phyloP scores from a whole-genome alignment of 2,888 invertebrate genomes.

The Diadegma fenestrale region DNA sequence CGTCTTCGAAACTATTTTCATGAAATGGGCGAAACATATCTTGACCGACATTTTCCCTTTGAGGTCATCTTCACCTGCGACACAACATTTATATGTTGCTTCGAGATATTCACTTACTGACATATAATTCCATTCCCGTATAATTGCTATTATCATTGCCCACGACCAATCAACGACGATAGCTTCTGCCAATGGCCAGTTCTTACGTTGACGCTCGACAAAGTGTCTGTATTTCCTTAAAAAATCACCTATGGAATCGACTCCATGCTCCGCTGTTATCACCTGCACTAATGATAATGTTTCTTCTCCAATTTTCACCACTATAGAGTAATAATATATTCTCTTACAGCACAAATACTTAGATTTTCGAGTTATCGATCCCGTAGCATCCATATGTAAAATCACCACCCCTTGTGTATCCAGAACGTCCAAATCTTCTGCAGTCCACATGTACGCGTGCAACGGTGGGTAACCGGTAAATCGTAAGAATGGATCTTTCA shows the following conservation, averaged over 20 bases:
- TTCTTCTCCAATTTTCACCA: conserved; percentile 9
- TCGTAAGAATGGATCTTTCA: too few species aligned
- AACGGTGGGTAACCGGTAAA: too few species aligned
- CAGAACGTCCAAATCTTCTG: not conserved
- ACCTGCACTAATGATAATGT: conserved; percentile 24
- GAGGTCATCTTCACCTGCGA: not conserved
- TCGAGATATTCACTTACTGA: not conserved
- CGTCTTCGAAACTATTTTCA: conserved; percentile 55
- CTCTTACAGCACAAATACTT: not conserved
- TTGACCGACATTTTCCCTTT: conserved; percentile 45
- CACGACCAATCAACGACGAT: conserved; percentile 13
- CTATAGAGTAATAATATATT: conserved; percentile 56
- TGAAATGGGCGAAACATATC: conserved; percentile 66
- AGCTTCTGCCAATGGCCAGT: conserved; percentile 10
- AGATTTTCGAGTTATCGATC: not conserved
- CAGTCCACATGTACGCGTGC: not conserved
- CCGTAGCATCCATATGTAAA: not conserved
- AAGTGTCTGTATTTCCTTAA: conserved; percentile 59
- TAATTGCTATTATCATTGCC: not conserved
- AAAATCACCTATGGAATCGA: conserved; percentile 50
- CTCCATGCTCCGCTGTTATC: conserved; percentile 57
- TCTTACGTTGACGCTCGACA: not conserved
- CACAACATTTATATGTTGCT: conserved; percentile 43
- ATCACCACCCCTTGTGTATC: not conserved
- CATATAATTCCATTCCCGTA: not conserved